Evolutionary conservation across 2,888 invertebrate genomes (phyloP), one percentile per base, ranked within the genome.

Genomic region (Caenorhabditis sp.): DNA sequence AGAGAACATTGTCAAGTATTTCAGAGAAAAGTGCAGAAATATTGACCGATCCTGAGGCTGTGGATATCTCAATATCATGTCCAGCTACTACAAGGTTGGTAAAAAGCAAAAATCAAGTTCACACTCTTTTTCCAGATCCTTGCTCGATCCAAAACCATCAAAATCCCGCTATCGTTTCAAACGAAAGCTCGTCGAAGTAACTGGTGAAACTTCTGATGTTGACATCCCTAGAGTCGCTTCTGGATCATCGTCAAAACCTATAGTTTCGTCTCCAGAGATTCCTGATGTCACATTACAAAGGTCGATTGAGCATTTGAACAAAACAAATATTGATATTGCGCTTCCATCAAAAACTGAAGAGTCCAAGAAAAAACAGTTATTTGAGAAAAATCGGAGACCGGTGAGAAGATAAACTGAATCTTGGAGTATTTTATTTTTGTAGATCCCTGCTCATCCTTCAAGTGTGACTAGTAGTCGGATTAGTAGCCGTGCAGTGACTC

Each of bases 21-120:
- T 82, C 82, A 0, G 82, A 82, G 62, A 82, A 82, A 43, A 80
- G 80, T 27, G 79, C 74, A 4, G 82, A 82, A 67, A 73, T 80
- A 23, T 64, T 77, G 1, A 65, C 74, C 0, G 82, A 77, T 27
- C 76, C 67, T n/a, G 71, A 67, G 4, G 36, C 59, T 14, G 54
- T 66, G 8, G 68, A 76, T 21, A 68, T 64, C 17, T 71, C 70
- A 1, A 67, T 71, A 27, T 76, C 76, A 7, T 76, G 76, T 56
- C 76, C 76, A 5, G 58, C 68, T 8, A 76, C 76, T 17, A 76
- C 76, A 31, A 27, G 74, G 69, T 52, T 66, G 17, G 14, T 12
- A 52, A 59, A 59, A 52, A 23, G 20, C 12, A 50, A 50, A 50
- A 12, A 50, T 12, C 50, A n/a, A 50, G 50, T n/a, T n/a, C n/a